phyloP scores from a whole-genome alignment of 1,140 invertebrate species.

The Diploscapter pachys region DNA sequence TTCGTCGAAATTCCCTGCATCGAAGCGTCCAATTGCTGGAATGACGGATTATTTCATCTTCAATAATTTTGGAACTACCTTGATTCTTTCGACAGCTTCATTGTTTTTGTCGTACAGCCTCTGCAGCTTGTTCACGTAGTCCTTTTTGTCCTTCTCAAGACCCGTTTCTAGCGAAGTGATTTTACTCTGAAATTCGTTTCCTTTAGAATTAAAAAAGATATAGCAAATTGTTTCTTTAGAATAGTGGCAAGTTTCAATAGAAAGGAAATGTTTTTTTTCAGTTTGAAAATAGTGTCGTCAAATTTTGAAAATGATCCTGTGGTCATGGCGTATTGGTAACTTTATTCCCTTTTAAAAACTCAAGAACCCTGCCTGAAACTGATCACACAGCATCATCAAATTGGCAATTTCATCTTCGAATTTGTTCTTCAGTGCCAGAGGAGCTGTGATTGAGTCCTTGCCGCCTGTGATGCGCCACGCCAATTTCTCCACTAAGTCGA shows the following conservation, averaged over 20 bases:
- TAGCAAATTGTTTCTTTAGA: too few species aligned
- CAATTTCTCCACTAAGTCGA: conserved; percentile 92
- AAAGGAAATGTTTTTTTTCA: too few species aligned
- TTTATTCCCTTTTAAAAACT: not conserved
- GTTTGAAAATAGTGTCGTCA: too few species aligned
- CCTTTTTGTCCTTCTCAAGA: conserved; percentile 45
- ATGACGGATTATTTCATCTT: conserved; percentile 17
- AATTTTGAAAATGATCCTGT: too few species aligned
- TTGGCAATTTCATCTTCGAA: conserved; percentile 58
- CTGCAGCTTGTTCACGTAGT: conserved; percentile 49
- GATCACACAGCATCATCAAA: conserved; percentile 51
- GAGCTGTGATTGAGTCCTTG: conserved; percentile 42
- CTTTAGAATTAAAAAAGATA: too few species aligned
- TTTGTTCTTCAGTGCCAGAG: conserved; percentile 47
- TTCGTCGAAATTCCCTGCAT: conserved; percentile 94
- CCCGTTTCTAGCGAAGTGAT: conserved; percentile 47
- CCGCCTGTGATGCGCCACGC: conserved; percentile 86
- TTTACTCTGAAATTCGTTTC: conserved; percentile 46
- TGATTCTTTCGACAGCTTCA: conserved; percentile 51
- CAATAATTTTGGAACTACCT: conserved; percentile 37
- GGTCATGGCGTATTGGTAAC: conserved; percentile 8
- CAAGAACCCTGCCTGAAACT: conserved; percentile 42
- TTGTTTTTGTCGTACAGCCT: conserved; percentile 49
- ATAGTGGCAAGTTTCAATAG: too few species aligned
- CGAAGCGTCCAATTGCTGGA: conserved; percentile 85